Base-by-base conservation (phyloP, 2,888 invertebrate genomes). In the Chloroclystis v-ata region DNA sequence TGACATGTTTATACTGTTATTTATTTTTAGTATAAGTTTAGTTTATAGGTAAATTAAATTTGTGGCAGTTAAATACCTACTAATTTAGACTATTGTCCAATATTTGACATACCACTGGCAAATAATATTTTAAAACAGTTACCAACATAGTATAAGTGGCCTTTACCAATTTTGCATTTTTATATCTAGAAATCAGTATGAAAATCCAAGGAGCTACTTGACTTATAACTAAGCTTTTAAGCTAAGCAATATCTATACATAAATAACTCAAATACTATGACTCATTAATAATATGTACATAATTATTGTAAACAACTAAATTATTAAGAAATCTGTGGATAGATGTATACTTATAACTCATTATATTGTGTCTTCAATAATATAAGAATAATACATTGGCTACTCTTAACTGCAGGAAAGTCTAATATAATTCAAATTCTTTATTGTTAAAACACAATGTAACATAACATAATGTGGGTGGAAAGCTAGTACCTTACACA, bases 1-100 rank as follows among this genome's bases (percentile, higher is more conserved):
- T 72, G 72, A 75, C 75, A 75, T 66, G 77, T 76, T 76, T 75
- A 69, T 72, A 75, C 65, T 78, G 82, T 84, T 85, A 85, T 85
- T 86, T 86, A 86, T 85, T 86, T 77, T 73, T 49, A 75, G 66
- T 66, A 61, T 66, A 71, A 60, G 62, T 69, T 69, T 68, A 71
- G 60, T 65, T 74, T 43, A 43, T 70, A 72, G 56, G 53, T 60
- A 42, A 42, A 43, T 43, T 45, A 51, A 54, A 59, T 45, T 51
- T 44, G 7, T 38, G 38, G 20, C 29, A 28, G 11, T 41, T 8
- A 37, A 28, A 13, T 37, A 35, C 5, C 20, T 4, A 5, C 20
- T 20, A 20, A 20, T 20, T 2, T 20, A 20, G 20, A 5, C 5
- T 35, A 46, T 20, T 45, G 32, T 45, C 33, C 9, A 11, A 4